Percentiles rank a stretch among this genome's conserved stretches.
phyloP scores from a whole-genome alignment of 1,140 invertebrate species.

The Thalassaphorura encarpata region DNA sequence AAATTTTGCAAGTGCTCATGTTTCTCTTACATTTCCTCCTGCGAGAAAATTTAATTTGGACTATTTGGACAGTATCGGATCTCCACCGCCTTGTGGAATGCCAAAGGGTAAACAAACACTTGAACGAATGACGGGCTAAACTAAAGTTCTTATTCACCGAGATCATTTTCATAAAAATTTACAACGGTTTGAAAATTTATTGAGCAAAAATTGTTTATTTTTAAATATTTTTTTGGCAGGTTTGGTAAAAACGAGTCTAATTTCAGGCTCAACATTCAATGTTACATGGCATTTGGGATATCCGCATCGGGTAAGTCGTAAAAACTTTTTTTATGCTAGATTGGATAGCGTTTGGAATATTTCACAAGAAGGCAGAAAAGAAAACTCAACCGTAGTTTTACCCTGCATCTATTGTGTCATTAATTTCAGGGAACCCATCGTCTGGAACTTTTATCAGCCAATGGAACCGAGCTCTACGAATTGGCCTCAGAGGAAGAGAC shows the following conservation, averaged over 20 bases:
- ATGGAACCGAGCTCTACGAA: conserved; percentile 45
- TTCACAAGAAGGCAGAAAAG: no score
- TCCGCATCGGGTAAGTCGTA: conserved; percentile 69
- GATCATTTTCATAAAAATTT: no score
- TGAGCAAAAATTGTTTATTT: background rate
- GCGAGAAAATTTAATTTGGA: conserved; percentile 79
- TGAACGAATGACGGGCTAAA: no score
- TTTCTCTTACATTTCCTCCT: conserved; percentile 70
- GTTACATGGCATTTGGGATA: conserved; percentile 88
- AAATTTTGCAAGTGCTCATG: conserved; percentile 49
- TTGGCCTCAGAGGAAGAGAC: conserved; percentile 59
- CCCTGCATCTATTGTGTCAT: conserved; percentile 32
- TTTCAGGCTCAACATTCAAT: conserved; percentile 71
- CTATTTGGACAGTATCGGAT: conserved; percentile 83
- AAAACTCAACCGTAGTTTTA: no score
- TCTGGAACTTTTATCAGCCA: conserved; percentile 57
- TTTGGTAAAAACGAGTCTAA: conserved; percentile 50
- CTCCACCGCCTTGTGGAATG: conserved; percentile 86
- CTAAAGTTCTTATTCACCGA: no score
- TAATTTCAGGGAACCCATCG: conserved; percentile 65
- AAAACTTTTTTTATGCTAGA: background rate
- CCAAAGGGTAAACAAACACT: conserved; percentile 90
- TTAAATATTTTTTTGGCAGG: background rate
- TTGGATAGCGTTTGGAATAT: no score
- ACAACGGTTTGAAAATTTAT: background rate